Evolutionary conservation across 2,113 vertebrate genomes (phyloP).

Genomic region (Eidolon helvum): DNA sequence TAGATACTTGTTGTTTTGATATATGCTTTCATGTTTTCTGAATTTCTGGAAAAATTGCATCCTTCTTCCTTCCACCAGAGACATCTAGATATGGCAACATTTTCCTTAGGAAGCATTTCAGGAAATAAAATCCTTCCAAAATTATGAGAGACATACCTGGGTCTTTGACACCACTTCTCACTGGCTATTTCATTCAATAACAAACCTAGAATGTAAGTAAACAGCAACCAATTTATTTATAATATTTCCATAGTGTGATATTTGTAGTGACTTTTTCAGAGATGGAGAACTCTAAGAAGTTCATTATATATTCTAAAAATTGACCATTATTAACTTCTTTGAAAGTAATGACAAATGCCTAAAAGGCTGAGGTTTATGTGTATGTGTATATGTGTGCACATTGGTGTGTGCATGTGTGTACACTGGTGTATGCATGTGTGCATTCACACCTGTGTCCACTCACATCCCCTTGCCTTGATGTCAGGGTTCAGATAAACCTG

Average conservation of each 20-base stretch:
- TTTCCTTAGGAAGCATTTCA: neutral
- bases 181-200: neutral
- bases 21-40: neutral
- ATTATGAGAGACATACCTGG: neutral
- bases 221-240: neutral
- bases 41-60: neutral
- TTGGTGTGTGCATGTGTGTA: no score
- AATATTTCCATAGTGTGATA: neutral
- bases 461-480: neutral
- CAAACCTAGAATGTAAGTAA: neutral
- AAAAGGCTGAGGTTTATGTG: neutral
- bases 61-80: neutral
- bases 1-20: neutral
- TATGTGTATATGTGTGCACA: neutral
- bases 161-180: neutral
- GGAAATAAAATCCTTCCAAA: neutral
- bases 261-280: neutral
- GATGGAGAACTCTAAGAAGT: neutral
- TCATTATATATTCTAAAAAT: neutral
- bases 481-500: neutral
- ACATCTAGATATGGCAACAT: neutral
- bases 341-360: neutral
- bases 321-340: neutral
- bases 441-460: neutral
- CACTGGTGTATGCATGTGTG: neutral